A percentile compares a stretch with the other conserved stretches of the same genome.
These are phyloP conservation scores for Drosophila lacertosa DNA, from an alignment of 1,140 invertebrate species.

Conservation along the genomic window DNA sequence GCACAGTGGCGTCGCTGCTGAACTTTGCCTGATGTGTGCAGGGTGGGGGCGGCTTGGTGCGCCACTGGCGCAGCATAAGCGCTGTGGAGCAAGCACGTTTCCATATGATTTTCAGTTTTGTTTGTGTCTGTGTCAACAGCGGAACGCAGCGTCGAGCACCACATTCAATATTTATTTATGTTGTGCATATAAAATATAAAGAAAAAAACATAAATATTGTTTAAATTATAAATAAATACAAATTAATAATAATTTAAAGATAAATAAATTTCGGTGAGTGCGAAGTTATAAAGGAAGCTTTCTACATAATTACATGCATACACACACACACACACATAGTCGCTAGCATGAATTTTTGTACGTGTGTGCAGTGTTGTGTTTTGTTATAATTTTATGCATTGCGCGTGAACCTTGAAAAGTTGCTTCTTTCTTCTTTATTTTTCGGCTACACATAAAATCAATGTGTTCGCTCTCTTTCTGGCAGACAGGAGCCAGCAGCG, in stretches of 20 bases:
- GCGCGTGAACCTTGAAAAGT: constrained; percentile 64
- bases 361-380: constrained; percentile 10
- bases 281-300: not conserved
- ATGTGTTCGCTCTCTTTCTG: constrained; percentile 52
- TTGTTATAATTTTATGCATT: constrained; percentile 48
- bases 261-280: constrained; percentile 21
- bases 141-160: constrained; percentile 5
- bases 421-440: too few relatives aligned
- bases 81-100: constrained; percentile 60
- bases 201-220: not conserved
- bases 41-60: not conserved
- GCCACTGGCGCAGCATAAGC: constrained; percentile 57
- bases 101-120: constrained; percentile 75
- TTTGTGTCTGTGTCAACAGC: constrained; percentile 42
- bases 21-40: not conserved
- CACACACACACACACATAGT: not conserved
- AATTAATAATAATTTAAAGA: constrained; percentile 7
- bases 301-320: constrained; percentile 4
- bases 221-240: constrained; percentile 4
- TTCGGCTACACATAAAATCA: constrained; percentile 70
- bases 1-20: constrained; percentile 32
- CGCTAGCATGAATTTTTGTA: not conserved
- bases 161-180: constrained; percentile 31
- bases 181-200: constrained; percentile 17
- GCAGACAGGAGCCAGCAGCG: not conserved